These are phyloP conservation scores for Notarius quadriscutis DNA, from an alignment of 2,113 vertebrate species.

Conservation along the genomic window DNA sequence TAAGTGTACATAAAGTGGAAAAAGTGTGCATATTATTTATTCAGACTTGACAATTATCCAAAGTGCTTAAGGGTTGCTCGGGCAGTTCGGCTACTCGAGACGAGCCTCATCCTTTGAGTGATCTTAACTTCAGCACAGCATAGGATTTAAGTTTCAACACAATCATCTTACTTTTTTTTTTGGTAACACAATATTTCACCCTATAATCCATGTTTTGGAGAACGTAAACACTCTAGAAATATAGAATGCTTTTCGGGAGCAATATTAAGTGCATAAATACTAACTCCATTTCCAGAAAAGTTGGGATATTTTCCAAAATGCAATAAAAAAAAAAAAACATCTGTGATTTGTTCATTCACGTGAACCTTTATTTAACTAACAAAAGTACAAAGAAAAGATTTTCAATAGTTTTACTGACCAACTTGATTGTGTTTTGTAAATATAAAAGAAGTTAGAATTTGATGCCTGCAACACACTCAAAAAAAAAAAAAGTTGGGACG, in stretches of 20 bases:
- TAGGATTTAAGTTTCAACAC: not conserved
- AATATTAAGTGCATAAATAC: not conserved
- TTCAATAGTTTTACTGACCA: no score
- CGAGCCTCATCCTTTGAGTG: not conserved
- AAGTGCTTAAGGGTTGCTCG: slow-evolving; percentile 1
- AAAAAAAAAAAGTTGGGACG: no score
- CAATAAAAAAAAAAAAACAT: no score
- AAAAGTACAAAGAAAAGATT: no score
- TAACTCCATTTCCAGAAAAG: no score
- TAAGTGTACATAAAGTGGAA: not conserved
- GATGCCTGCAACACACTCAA: no score
- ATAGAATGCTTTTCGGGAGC: not conserved
- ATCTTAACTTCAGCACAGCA: not conserved
- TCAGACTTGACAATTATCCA: not conserved
- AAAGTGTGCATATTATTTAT: not conserved
- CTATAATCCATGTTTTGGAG: not conserved
- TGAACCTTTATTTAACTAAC: no score
- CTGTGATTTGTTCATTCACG: no score
- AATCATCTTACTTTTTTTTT: not conserved
- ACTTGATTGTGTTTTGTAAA: no score
- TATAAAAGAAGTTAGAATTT: no score
- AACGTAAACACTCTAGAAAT: not conserved
- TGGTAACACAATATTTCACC: not conserved
- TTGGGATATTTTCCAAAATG: no score
- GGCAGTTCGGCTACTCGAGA: not conserved